Evolutionary conservation across 2,797 vertebrate genomes (phyloP).

Genomic region (Tragelaphus eurycerus): DNA sequence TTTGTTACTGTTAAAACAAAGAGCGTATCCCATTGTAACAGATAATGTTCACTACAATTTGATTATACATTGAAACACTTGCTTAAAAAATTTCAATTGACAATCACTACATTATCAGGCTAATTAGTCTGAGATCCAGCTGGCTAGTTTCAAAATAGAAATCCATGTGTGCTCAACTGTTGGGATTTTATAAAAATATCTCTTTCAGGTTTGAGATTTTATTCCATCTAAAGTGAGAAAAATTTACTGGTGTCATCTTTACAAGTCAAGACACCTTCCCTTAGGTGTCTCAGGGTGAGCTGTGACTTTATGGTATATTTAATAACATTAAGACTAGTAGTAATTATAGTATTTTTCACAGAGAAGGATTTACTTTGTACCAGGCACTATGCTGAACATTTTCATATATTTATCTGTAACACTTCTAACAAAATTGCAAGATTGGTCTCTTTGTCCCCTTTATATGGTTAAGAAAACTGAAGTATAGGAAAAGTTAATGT

Average conservation of each 20-base stretch:
- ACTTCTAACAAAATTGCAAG: not conserved
- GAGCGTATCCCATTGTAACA: not conserved
- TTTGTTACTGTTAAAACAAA: constrained; percentile 45
- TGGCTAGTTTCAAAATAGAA: constrained; percentile 11
- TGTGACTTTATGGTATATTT: not conserved
- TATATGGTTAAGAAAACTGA: not conserved
- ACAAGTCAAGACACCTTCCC: not conserved
- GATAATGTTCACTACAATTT: not conserved
- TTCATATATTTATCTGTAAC: not conserved
- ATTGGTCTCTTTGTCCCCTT: not conserved
- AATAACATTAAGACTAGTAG: not conserved
- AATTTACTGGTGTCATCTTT: not conserved
- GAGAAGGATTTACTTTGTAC: not conserved
- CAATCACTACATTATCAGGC: not conserved
- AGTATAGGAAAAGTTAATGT: not conserved
- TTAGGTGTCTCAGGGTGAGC: not conserved
- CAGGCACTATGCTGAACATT: not conserved
- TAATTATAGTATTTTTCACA: not conserved
- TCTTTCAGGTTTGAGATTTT: not conserved
- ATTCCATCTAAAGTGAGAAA: not conserved
- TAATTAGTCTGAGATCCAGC: not conserved
- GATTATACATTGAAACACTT: not conserved
- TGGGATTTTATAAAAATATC: not conserved
- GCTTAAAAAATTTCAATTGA: not conserved
- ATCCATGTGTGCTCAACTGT: not conserved